Evolutionary conservation across 2,113 vertebrate species (phyloP), one percentile per base, ranked within the genome.

Genomic region (Larimichthys polyactis): DNA sequence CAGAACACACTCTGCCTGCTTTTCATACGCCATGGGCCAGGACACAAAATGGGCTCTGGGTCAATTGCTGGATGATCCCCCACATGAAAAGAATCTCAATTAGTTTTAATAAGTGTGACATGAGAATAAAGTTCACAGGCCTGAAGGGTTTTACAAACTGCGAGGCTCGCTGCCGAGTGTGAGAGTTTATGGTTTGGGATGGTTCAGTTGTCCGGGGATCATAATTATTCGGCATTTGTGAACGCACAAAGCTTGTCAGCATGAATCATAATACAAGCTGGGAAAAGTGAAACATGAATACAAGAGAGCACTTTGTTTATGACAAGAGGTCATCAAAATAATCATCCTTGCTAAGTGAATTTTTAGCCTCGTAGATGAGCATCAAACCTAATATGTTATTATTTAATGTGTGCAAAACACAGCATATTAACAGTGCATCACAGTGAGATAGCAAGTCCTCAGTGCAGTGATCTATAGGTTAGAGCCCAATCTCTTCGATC

Each of bases 61-160:
- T 43, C 29, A 63, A 1, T 20, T 55, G 27, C 73, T 73, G 60
- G 57, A 76, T 85, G 75, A 82, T 59, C 66, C n/a, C 78, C 78
- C 60, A 40, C 36, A 70, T 73, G 52, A 52, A 81, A 76, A 71
- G 43, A 85, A 77, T 51, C 15, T 16, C 55, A 84, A 75, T 68
- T 75, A 68, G 29, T 82, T 79, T 84, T 78, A 89, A 80, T 84
- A 81, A 84, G 78, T n/a, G 24, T 67, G 84, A 76, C 46, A 81
- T n/a, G n/a, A 74, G 62, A 60, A 54, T 67, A 29, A 67, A 72
- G 79, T 22, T 66, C 68, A 75, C 6, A 55, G 54, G 77, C 73
- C 73, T 69, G 29, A 82, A 55, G 71, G 20, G 74, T 49, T 83
- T 69, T 52, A 73, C 2, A 76, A 59, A 65, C 63, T 73, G 22